Evolutionary conservation across 2,797 vertebrate species (phyloP).

Genomic region (Epinephelus awoara): DNA sequence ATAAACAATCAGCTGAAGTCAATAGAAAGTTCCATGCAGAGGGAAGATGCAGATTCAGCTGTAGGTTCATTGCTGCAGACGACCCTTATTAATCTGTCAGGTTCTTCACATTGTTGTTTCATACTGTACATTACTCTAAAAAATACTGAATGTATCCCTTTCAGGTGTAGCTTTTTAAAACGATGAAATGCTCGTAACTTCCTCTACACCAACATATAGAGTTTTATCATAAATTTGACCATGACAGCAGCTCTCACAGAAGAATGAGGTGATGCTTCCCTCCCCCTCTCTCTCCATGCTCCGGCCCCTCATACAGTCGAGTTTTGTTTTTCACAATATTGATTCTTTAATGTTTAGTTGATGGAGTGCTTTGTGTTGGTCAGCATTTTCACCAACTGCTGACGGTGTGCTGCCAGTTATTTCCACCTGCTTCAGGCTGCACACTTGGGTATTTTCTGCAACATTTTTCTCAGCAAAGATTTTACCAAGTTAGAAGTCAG

Average conservation of each 20-base stretch:
- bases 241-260: not conserved
- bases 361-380: slow-evolving; percentile 59
- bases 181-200: not conserved
- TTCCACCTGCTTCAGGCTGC: slow-evolving; percentile 55
- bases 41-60: not conserved
- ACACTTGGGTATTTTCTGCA: slow-evolving; percentile 27
- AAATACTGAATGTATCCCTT: not conserved
- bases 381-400: slow-evolving; percentile 66
- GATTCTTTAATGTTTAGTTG: slow-evolving; percentile 56
- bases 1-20: too few species aligned
- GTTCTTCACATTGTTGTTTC: not conserved
- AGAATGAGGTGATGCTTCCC: too few species aligned
- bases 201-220: not conserved
- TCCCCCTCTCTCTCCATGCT: not conserved
- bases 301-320: not conserved
- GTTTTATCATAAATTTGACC: not conserved
- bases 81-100: too few species aligned
- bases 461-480: slow-evolving; percentile 16
- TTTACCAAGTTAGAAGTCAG: not conserved
- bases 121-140: not conserved
- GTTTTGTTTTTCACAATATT: slow-evolving; percentile 51
- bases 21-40: too few species aligned
- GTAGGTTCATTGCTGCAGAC: too few species aligned
- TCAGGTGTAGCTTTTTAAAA: not conserved
- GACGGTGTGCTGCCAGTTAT: slow-evolving; percentile 57